These are phyloP conservation scores for Drosophila lacteicornis DNA, from an alignment of 1,140 invertebrate genomes.

Conservation along the genomic window DNA sequence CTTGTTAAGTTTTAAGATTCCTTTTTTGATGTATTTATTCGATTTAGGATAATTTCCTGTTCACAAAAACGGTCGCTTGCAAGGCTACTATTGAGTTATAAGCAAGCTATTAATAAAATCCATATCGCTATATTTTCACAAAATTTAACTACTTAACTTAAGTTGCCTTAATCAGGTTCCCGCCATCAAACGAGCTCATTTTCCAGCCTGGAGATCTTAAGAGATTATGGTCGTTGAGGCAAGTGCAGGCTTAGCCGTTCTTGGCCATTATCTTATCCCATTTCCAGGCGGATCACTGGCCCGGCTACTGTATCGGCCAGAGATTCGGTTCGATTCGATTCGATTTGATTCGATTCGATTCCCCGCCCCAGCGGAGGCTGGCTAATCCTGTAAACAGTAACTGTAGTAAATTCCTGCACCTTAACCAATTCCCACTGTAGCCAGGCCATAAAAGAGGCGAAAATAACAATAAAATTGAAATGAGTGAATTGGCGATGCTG, in stretches of 20 bases:
- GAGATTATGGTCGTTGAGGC: slow-evolving; percentile 19
- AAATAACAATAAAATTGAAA: slow-evolving; percentile 75
- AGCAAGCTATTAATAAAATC: slow-evolving; percentile 3
- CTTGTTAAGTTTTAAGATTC: background rate
- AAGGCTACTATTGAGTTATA: slow-evolving; percentile 2
- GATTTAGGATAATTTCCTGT: background rate
- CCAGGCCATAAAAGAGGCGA: slow-evolving; percentile 53
- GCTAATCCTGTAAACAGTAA: slow-evolving; percentile 47
- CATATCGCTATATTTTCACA: slow-evolving; percentile 9
- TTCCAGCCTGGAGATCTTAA: slow-evolving; percentile 17
- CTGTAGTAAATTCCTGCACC: slow-evolving; percentile 47
- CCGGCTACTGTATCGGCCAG: slow-evolving; percentile 32
- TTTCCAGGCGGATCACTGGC: slow-evolving; percentile 28
- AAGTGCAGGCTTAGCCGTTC: slow-evolving; percentile 7
- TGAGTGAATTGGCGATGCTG: slow-evolving; percentile 73
- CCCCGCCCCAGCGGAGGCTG: background rate
- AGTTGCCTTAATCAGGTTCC: slow-evolving; percentile 7
- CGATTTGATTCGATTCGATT: slow-evolving; percentile 9
- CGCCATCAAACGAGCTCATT: slow-evolving; percentile 17
- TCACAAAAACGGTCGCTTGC: background rate
- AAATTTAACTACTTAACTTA: slow-evolving; percentile 7
- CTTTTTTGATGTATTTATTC: background rate
- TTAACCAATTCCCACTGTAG: slow-evolving; percentile 40
- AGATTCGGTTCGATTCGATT: slow-evolving; percentile 9
- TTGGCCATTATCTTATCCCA: slow-evolving; percentile 42